Conservation (phyloP, 2,888 invertebrate species). For the Listrodromus nycthemerus region DNA sequence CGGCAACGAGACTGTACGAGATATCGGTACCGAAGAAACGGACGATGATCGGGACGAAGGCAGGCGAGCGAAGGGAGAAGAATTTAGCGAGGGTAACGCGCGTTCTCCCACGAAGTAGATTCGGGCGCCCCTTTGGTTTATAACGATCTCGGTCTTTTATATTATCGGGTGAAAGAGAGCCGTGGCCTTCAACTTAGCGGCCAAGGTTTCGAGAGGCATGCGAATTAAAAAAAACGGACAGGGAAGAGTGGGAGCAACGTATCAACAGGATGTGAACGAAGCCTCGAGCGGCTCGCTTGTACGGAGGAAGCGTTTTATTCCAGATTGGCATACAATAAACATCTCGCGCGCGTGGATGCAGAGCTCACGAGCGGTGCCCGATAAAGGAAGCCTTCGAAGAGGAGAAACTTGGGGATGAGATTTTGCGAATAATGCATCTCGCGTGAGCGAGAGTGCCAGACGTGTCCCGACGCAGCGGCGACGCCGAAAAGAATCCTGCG, state of each 20-base stretch:
- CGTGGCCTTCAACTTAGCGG: constrained; percentile 76
- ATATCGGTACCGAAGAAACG: constrained; percentile 34
- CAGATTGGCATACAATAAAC: constrained; percentile 68
- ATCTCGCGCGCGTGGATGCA: not conserved
- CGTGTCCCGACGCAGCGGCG: constrained; percentile 20
- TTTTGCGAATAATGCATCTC: constrained; percentile 33
- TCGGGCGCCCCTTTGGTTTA: constrained; percentile 43
- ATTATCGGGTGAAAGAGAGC: constrained; percentile 49
- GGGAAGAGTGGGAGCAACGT: constrained; percentile 21
- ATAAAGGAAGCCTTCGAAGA: constrained; percentile 69
- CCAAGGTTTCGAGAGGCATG: constrained; percentile 75
- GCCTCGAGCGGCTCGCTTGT: not conserved
- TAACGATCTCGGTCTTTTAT: constrained; percentile 37
- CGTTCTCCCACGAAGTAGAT: constrained; percentile 50
- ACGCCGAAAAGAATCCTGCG: constrained; percentile 29
- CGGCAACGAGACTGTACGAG: constrained; percentile 35
- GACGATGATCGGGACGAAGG: constrained; percentile 21
- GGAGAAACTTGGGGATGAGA: constrained; percentile 36
- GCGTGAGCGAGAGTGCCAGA: constrained; percentile 10
- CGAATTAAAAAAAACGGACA: constrained; percentile 69
- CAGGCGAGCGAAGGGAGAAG: constrained; percentile 51
- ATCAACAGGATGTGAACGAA: constrained; percentile 12
- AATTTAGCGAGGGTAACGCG: constrained; percentile 65
- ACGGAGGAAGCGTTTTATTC: constrained; percentile 70
- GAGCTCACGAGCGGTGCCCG: constrained; percentile 48